Conservation (phyloP, 1,140 invertebrate species). For the Pogonomyrmex californicus region DNA sequence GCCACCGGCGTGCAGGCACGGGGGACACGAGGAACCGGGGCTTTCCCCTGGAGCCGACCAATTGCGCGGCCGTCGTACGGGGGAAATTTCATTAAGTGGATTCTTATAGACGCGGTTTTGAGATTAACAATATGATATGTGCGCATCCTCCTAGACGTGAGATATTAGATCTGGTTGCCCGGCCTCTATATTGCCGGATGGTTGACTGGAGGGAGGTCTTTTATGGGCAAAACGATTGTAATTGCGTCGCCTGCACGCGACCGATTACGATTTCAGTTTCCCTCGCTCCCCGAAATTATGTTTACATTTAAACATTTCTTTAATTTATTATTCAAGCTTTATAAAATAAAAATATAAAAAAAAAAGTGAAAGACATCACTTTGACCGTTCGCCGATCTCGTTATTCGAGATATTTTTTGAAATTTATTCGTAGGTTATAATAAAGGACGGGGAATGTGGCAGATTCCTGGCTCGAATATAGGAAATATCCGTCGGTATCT, state of each 20-base stretch:
- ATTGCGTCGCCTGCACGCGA: constrained; percentile 30
- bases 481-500: constrained; percentile 54
- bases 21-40: constrained; percentile 64
- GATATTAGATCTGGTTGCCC: constrained; percentile 81
- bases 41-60: constrained; percentile 75
- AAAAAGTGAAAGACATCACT: background rate
- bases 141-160: constrained; percentile 65
- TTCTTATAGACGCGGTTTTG: constrained; percentile 84
- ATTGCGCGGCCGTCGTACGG: constrained; percentile 74
- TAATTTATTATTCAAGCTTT: background rate
- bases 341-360: background rate
- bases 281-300: background rate
- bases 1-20: constrained; percentile 74
- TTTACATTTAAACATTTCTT: background rate
- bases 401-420: constrained; percentile 23
- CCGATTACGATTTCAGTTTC: background rate
- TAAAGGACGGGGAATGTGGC: constrained; percentile 43
- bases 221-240: constrained; percentile 37
- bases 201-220: constrained; percentile 40
- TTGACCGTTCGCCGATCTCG: constrained; percentile 6
- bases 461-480: constrained; percentile 44
- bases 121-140: constrained; percentile 84
- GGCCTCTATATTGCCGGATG: constrained; percentile 42
- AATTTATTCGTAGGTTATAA: constrained; percentile 26
- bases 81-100: constrained; percentile 85